Base-by-base conservation (phyloP, 2,113 vertebrate genomes). In the Crotalus tigris region DNA sequence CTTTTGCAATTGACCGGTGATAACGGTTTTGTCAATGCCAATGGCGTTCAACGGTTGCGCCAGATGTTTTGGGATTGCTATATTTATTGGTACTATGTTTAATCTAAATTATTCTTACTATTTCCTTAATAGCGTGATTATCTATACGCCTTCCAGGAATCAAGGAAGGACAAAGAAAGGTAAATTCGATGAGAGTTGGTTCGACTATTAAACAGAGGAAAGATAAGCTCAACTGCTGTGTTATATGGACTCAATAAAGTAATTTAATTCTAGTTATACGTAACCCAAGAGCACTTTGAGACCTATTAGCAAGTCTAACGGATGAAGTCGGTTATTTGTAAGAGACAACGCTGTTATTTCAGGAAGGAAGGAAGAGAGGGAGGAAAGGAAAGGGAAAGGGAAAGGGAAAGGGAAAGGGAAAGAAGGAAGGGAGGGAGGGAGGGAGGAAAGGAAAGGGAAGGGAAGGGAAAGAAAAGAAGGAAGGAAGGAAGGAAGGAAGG, bases 261-360 rank as follows among this genome's bases (percentile, higher is more conserved):
- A 61, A 87, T 86, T 0, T 0, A 92, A 87, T 57, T 94, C 91
- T 89, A 53, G 26, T 92, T 51, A 69, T 21, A 89, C 0, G 0
- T n/a, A 87, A 91, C 64, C 55, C 26, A 24, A 8, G 54, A 49
- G 29, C 49, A 53, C 57, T 0, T n/a, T 5, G n/a, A 75, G 51
- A 17, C 54, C n/a, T 13, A 49, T n/a, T 23, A n/a, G 51, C 57
- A 4, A 75, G 33, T 10, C 91, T 89, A 46, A n/a, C 49, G 33
- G 61, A 91, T 26, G 58, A 49, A 10, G 51, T 53, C 8, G 9
- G 17, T 17, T 54, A 51, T 87, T 29, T 51, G 11, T 29, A 12
- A 24, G 46, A 53, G 49, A 87, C 86, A 75, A 29, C 1, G 9
- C 1, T 55, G 17, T 51, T 39, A 39, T 75, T 69, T 69, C 11